These are phyloP conservation scores for Corythoichthys intestinalis DNA, from an alignment of 2,113 vertebrate genomes.

Conservation along the genomic window DNA sequence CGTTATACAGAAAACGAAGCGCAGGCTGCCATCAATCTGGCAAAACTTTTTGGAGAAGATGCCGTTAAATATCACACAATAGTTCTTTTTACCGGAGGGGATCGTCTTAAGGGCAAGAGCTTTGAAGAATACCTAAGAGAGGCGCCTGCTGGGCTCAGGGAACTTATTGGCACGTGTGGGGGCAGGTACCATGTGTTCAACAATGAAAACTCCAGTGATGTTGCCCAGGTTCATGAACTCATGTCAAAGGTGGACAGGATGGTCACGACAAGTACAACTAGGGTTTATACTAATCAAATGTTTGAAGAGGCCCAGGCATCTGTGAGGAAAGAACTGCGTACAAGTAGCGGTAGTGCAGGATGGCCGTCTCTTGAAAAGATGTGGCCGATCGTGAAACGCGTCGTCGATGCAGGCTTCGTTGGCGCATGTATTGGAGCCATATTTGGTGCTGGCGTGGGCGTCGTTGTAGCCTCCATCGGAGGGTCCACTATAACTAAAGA, in stretches of 20 bases:
- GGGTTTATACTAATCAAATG: slow-evolving; percentile 63
- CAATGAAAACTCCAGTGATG: slow-evolving; percentile 61
- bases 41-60: slow-evolving; percentile 61
- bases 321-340: slow-evolving; percentile 62
- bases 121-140: slow-evolving; percentile 60
- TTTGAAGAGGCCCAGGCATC: slow-evolving; percentile 63
- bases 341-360: slow-evolving; percentile 22
- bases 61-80: slow-evolving; percentile 66
- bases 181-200: slow-evolving; percentile 71
- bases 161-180: slow-evolving; percentile 66
- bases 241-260: slow-evolving; percentile 65
- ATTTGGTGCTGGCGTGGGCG: slow-evolving; percentile 61
- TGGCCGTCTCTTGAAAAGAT: not conserved
- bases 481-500: slow-evolving; percentile 50
- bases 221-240: slow-evolving; percentile 58
- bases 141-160: slow-evolving; percentile 49
- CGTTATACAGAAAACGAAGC: slow-evolving; percentile 65
- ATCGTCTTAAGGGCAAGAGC: slow-evolving; percentile 58
- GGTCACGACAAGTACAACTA: slow-evolving; percentile 37
- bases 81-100: slow-evolving; percentile 70
- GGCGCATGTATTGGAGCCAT: slow-evolving; percentile 65
- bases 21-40: slow-evolving; percentile 51
- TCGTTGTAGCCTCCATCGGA: slow-evolving; percentile 53
- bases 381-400: slow-evolving; percentile 37
- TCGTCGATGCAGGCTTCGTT: slow-evolving; percentile 65